Evolutionary conservation across 2,888 invertebrate species (phyloP).

Genomic region (Barypeithes pellucidus): DNA sequence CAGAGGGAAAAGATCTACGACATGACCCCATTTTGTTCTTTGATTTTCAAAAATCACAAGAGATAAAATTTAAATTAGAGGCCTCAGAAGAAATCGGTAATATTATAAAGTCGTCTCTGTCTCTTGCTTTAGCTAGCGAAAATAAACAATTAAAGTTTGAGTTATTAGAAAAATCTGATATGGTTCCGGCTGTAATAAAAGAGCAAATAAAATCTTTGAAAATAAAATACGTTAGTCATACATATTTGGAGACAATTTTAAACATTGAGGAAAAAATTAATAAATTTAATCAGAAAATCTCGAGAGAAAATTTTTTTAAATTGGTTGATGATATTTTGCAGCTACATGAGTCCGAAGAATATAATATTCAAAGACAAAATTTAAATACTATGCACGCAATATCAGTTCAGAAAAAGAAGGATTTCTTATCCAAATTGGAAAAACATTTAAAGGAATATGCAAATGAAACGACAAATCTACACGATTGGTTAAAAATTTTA

Average conservation of each 20-base stretch:
- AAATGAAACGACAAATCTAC: too few species aligned
- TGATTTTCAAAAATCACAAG: background rate
- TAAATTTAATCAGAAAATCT: too few species aligned
- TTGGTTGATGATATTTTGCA: background rate
- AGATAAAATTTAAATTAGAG: constrained; percentile 18
- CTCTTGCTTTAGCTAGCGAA: background rate
- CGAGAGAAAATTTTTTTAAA: background rate
- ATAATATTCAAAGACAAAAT: too few species aligned
- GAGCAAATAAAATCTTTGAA: background rate
- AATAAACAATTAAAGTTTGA: background rate
- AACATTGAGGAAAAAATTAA: too few species aligned
- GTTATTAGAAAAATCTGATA: too few species aligned
- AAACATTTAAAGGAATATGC: too few species aligned
- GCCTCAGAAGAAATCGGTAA: background rate
- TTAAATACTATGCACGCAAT: too few species aligned
- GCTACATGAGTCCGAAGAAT: too few species aligned
- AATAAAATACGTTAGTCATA: background rate
- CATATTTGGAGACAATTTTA: background rate
- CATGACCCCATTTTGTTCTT: background rate
- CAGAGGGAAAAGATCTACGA: background rate
- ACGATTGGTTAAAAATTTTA: too few species aligned
- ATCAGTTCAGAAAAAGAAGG: too few species aligned
- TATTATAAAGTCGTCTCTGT: background rate
- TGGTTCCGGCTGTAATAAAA: background rate
- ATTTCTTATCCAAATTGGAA: too few species aligned